Evolutionary conservation across 2,797 vertebrate species (phyloP).

Genomic region (Melopsittacus undulatus): DNA sequence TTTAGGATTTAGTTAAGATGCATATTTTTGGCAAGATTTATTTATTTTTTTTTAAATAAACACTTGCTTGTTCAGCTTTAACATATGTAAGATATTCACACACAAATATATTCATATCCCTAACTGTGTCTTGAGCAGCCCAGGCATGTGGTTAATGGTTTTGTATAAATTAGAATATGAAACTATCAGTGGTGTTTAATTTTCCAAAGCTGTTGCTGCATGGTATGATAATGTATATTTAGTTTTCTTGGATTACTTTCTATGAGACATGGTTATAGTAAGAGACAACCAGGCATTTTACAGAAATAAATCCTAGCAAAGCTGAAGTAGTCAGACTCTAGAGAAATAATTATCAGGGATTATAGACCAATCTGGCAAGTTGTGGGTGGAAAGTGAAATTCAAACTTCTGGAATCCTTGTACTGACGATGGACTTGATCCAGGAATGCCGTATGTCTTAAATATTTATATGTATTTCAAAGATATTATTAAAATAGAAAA

Average conservation of each 20-base stretch:
- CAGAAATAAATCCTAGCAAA: slow-evolving; percentile 16
- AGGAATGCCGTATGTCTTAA: not conserved
- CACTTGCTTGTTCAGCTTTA: not conserved
- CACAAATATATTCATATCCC: not conserved
- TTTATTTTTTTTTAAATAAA: not conserved
- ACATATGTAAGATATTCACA: not conserved
- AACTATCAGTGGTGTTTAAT: not conserved
- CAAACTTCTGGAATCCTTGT: not conserved
- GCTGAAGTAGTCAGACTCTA: not conserved
- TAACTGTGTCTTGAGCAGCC: not conserved
- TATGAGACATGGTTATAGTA: not conserved
- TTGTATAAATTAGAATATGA: not conserved
- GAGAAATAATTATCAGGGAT: slow-evolving; percentile 41
- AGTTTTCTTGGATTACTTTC: not conserved
- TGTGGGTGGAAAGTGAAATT: not conserved
- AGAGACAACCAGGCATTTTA: not conserved
- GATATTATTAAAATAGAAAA: not conserved
- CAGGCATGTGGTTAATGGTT: not conserved
- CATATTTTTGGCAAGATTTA: not conserved
- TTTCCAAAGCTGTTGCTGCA: not conserved
- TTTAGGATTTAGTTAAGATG: not conserved
- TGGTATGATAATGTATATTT: not conserved
- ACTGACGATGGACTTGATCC: not conserved
- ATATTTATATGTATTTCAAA: not conserved
- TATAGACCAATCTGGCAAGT: slow-evolving; percentile 1